Percentiles rank a stretch among this genome's conserved stretches.
phyloP scores from a whole-genome alignment of 2,797 vertebrate genomes.

The Eremophila alpestris region DNA sequence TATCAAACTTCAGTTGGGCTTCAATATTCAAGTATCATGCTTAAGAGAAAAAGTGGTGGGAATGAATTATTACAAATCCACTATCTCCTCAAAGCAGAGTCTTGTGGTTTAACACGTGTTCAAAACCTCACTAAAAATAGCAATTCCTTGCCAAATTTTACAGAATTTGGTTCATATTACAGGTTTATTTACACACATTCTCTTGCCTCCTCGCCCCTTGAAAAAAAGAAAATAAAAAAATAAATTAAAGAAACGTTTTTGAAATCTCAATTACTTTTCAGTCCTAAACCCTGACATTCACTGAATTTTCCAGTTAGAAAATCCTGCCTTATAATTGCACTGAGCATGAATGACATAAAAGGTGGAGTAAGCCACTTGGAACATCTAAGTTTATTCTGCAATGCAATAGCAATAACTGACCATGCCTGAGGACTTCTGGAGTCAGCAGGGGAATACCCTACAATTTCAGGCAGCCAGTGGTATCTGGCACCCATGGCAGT shows the following conservation, averaged over 20 bases:
- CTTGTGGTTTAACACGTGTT: not conserved
- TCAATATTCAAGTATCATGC: not conserved
- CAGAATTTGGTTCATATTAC: not conserved
- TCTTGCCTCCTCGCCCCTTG: not conserved
- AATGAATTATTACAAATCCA: not conserved
- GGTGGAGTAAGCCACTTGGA: not conserved
- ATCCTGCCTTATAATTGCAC: not conserved
- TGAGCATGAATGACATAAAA: not conserved
- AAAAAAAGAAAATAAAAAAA: too few relatives aligned
- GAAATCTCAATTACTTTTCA: not conserved
- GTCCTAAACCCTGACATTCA: not conserved
- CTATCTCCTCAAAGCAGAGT: not conserved
- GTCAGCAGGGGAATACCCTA: not conserved
- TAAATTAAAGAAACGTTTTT: not conserved
- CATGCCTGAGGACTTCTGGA: not conserved
- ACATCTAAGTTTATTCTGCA: not conserved
- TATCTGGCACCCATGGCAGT: not conserved
- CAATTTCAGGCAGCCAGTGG: not conserved
- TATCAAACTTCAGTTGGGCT: not conserved
- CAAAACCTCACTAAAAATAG: not conserved
- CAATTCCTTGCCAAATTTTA: not conserved
- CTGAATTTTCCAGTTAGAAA: not conserved
- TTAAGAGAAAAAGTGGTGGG: not conserved
- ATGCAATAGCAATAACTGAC: not conserved
- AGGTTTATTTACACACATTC: not conserved